Evolutionary conservation across 1,140 invertebrate genomes (phyloP), one percentile per base, ranked within the genome.

Genomic region (Tetragnatha versicolor): DNA sequence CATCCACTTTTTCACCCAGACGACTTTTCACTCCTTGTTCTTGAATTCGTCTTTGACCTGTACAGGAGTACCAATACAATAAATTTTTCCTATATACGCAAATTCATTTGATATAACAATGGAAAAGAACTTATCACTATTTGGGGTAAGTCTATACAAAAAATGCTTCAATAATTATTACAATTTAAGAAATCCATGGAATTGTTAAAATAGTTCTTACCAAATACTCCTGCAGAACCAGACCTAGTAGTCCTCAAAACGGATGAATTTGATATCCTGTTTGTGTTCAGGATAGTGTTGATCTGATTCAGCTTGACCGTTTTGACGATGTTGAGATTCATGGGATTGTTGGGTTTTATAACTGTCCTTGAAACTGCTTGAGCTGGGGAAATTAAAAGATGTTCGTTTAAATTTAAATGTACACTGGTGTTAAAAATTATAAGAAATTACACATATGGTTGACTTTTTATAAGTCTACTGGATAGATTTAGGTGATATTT

Each of bases 301-400:
- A 77, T 77, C 20, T 47, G 20, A 17, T 65, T 77, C 10, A 65
- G 7, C 35, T 42, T 51, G n/a, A 77, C 42, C 39, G 73, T 77
- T 77, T 77, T 66, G n/a, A 49, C 55, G 12, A 66, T 66, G 42
- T 22, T 66, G 12, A 2, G 45, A 3, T 17, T 63, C 37, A 17
- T 17, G 33, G 31, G 17, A 29, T 31, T 31, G 14, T 10, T 12
- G 29, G 73, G 73, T n/a, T 42, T 77, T 10, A 77, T 53, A 27
- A 77, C 73, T 39, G 73, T 77, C 42, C 73, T 35, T 9, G 60
- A 39, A 14, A 7, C 0, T n/a, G n/a, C n/a, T n/a, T n/a, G n/a
- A n/a, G n/a, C n/a, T n/a, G n/a, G n/a, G n/a, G n/a, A n/a, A n/a
- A n/a, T n/a, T n/a, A n/a, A n/a, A n/a, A n/a, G n/a, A n/a, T n/a